Evolutionary conservation across 2,888 invertebrate genomes (phyloP).

Genomic region (Prosapia bicincta): DNA sequence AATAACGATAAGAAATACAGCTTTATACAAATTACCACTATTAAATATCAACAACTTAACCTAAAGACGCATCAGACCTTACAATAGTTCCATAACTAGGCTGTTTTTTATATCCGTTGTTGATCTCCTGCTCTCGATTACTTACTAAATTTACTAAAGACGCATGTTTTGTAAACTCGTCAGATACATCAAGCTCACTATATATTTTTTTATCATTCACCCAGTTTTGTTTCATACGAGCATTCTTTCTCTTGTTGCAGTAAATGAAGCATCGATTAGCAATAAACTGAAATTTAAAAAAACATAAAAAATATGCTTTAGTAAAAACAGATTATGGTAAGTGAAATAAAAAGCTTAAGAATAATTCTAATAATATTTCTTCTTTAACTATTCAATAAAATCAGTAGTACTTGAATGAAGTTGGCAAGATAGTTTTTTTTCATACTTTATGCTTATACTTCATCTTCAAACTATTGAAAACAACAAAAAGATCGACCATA

Average conservation of each 20-base stretch:
- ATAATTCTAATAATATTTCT: too few relatives aligned
- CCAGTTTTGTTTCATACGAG: neutral
- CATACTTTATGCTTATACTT: too few relatives aligned
- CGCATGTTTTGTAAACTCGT: neutral
- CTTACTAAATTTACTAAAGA: neutral
- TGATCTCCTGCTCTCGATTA: neutral
- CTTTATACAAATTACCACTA: neutral
- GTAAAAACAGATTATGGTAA: too few relatives aligned
- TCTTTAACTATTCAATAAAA: too few relatives aligned
- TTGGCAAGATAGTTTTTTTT: too few relatives aligned
- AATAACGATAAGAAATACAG: neutral
- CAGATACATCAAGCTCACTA: neutral
- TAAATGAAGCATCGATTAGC: constrained; percentile 7
- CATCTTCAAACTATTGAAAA: too few relatives aligned
- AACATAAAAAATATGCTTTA: neutral
- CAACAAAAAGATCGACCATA: too few relatives aligned
- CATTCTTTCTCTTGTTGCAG: constrained; percentile 10
- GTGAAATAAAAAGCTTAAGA: too few relatives aligned
- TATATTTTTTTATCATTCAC: constrained; percentile 3
- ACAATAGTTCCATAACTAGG: neutral
- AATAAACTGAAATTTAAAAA: constrained; percentile 12
- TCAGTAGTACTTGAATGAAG: too few relatives aligned
- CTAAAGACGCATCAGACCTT: neutral
- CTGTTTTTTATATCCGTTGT: neutral
- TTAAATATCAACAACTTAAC: neutral